These are phyloP conservation scores for Halictus rubicundus DNA, from an alignment of 1,140 invertebrate genomes.

Conservation along the genomic window DNA sequence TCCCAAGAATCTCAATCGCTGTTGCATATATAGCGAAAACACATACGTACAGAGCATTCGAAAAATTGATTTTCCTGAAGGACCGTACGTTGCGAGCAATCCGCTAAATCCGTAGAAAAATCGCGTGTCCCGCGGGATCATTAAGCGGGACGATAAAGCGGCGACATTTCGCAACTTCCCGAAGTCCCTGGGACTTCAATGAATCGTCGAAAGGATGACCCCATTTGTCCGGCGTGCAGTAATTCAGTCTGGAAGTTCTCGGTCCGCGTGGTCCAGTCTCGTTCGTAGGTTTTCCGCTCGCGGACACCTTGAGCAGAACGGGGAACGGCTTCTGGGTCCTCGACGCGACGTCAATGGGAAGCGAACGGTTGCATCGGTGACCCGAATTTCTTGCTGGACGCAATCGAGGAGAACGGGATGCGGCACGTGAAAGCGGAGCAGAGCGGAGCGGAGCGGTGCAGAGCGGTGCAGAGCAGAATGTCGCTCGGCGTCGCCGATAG, in stretches of 20 bases:
- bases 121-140: too few species aligned
- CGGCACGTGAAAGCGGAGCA: constrained; percentile 12
- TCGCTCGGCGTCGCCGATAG: constrained; percentile 34
- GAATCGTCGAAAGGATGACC: background rate
- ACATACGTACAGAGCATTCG: too few species aligned
- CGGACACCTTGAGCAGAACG: background rate
- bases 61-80: too few species aligned
- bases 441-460: background rate
- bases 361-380: constrained; percentile 40
- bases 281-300: background rate
- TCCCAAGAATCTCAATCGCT: too few species aligned
- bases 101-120: too few species aligned
- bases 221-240: background rate
- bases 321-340: constrained; percentile 2
- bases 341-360: constrained; percentile 41
- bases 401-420: background rate
- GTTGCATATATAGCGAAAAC: too few species aligned
- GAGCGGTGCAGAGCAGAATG: background rate
- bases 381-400: constrained; percentile 40
- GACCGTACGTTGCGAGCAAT: too few species aligned
- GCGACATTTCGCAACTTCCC: too few species aligned
- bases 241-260: background rate
- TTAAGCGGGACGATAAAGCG: too few species aligned
- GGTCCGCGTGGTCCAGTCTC: too few species aligned
- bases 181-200: background rate